A percentile compares a stretch with the other conserved stretches of the same genome.
These are phyloP conservation scores for Trissoscelio sp. DNA, from an alignment of 2,888 invertebrate species.

Conservation along the genomic window DNA sequence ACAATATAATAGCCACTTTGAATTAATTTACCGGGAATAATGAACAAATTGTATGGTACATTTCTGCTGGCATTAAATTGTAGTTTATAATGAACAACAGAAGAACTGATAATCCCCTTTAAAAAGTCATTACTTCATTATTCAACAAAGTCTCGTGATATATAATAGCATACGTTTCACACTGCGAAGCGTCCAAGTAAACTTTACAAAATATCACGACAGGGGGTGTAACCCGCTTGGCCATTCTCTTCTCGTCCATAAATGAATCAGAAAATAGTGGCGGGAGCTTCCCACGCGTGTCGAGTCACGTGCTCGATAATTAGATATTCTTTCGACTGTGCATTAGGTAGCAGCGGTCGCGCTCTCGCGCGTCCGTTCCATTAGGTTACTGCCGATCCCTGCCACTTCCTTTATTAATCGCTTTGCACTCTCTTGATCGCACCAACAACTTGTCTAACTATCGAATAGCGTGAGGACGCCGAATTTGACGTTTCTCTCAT, in stretches of 20 bases:
- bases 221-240: conserved; percentile 76
- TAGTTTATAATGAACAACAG: background rate
- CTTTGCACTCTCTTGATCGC: conserved; percentile 71
- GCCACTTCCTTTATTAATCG: conserved; percentile 65
- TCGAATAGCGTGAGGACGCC: conserved; percentile 76
- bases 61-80: background rate
- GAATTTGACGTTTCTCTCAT: conserved; percentile 58
- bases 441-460: conserved; percentile 79
- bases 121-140: conserved; percentile 65
- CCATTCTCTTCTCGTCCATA: conserved; percentile 72
- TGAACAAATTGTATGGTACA: background rate
- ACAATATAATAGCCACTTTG: too few relatives aligned
- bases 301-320: conserved; percentile 83
- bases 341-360: conserved; percentile 73
- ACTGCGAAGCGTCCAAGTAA: conserved; percentile 78
- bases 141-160: conserved; percentile 61
- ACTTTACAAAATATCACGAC: conserved; percentile 82
- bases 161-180: conserved; percentile 82
- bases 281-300: conserved; percentile 82
- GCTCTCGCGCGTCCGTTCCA: conserved; percentile 73
- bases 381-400: conserved; percentile 70
- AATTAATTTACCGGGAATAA: background rate
- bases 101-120: conserved; percentile 38
- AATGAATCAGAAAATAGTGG: conserved; percentile 82
- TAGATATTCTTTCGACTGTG: conserved; percentile 82